phyloP scores from a whole-genome alignment of 2,797 vertebrate genomes.

The Leptodactylus fallax region DNA sequence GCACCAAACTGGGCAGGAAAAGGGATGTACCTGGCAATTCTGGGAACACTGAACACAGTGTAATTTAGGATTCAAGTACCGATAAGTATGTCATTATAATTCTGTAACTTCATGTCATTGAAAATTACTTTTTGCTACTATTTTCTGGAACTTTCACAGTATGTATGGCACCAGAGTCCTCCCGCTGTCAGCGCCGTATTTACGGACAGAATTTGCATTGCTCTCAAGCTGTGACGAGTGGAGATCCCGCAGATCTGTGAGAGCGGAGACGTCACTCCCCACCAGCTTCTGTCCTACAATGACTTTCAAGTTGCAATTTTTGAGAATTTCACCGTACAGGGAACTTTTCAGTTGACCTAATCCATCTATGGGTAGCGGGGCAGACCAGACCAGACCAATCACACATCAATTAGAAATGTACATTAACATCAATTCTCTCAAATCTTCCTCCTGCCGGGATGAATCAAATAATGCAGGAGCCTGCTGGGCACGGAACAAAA shows the following conservation, averaged over 20 bases:
- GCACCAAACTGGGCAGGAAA: no score
- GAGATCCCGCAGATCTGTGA: not conserved
- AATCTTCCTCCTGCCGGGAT: slow-evolving; percentile 24
- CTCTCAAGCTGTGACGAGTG: slow-evolving; percentile 8
- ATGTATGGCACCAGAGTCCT: not conserved
- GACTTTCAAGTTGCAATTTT: slow-evolving; percentile 7
- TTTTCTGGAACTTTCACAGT: not conserved
- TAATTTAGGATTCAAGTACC: no score
- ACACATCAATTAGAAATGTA: slow-evolving; percentile 21
- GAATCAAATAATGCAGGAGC: slow-evolving; percentile 40
- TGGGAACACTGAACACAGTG: no score
- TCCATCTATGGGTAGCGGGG: slow-evolving; percentile 4
- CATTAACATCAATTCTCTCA: slow-evolving; percentile 22
- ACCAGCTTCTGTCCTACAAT: not conserved
- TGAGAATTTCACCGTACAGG: not conserved
- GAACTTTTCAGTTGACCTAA: slow-evolving; percentile 6
- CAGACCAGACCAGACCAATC: not conserved
- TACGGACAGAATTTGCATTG: not conserved
- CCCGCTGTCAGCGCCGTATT: not conserved
- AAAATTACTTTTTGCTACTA: not conserved
- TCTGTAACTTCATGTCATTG: not conserved
- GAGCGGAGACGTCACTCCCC: not conserved
- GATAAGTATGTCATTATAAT: no score
- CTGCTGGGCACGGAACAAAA: slow-evolving; percentile 3
- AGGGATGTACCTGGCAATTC: no score